phyloP scores from a whole-genome alignment of 1,140 invertebrate genomes.

The Platyscapa corneri region DNA sequence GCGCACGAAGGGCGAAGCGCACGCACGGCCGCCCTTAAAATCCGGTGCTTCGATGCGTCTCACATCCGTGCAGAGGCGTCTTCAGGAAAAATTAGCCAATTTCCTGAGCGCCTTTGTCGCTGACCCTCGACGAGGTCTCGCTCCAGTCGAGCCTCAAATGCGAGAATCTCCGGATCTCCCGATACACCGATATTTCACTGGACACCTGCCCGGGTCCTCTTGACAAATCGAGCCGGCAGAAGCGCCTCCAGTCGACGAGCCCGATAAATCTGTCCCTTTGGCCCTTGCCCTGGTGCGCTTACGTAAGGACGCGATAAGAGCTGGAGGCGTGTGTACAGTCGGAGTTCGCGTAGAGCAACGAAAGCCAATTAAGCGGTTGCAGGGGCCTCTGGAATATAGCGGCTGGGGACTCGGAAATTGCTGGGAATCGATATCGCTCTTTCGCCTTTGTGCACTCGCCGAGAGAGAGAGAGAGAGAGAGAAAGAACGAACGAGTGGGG shows the following conservation, averaged over 20 bases:
- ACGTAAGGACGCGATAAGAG: slow-evolving; percentile 49
- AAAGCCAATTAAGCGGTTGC: slow-evolving; percentile 21
- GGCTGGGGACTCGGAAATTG: slow-evolving; percentile 31
- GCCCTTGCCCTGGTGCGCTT: neutral
- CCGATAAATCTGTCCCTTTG: slow-evolving; percentile 46
- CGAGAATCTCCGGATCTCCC: slow-evolving; percentile 40
- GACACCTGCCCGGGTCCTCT: neutral
- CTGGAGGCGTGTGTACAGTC: neutral
- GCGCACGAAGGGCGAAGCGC: neutral
- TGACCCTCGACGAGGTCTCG: neutral
- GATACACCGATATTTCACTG: slow-evolving; percentile 60
- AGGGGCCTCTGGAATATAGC: neutral
- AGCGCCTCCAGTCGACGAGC: slow-evolving; percentile 30
- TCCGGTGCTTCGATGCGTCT: slow-evolving; percentile 42
- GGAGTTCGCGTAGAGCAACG: slow-evolving; percentile 8
- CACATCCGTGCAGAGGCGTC: no score
- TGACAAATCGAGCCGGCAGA: slow-evolving; percentile 53
- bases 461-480: neutral
- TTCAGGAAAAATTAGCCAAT: slow-evolving; percentile 63
- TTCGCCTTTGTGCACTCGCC: neutral
- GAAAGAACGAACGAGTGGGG: neutral
- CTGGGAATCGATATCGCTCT: slow-evolving; percentile 46
- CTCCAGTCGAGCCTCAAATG: neutral
- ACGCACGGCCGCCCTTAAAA: neutral
- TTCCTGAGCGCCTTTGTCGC: slow-evolving; percentile 58